Conservation (phyloP, 2,888 invertebrate genomes). For the Ophonus ardosiacus region DNA sequence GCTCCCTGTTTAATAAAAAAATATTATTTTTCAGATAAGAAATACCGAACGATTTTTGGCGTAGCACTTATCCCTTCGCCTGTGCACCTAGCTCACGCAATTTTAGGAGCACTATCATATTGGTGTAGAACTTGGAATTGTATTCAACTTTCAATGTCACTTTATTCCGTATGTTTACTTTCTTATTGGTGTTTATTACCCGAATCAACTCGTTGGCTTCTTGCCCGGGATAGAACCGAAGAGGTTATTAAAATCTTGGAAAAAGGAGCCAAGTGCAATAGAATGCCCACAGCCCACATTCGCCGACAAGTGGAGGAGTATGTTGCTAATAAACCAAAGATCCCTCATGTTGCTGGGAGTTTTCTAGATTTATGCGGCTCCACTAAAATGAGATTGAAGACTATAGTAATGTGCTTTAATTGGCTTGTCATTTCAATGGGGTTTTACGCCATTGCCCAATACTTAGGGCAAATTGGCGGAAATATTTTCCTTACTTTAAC, state of each 20-base stretch:
- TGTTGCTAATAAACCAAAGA: not conserved
- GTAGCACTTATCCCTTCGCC: slow-evolving; percentile 24
- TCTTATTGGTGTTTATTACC: slow-evolving; percentile 79
- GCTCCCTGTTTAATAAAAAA: too few relatives aligned
- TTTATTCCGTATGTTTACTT: slow-evolving; percentile 82
- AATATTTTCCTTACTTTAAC: slow-evolving; percentile 91
- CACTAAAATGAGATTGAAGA: slow-evolving; percentile 81
- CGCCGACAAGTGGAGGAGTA: slow-evolving; percentile 24
- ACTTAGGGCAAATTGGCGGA: slow-evolving; percentile 87
- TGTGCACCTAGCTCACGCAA: slow-evolving; percentile 27
- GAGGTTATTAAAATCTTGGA: slow-evolving; percentile 81
- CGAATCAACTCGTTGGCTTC: slow-evolving; percentile 84
- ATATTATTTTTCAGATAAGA: slow-evolving; percentile 8
- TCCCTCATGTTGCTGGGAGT: slow-evolving; percentile 68
- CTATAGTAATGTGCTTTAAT: slow-evolving; percentile 82
- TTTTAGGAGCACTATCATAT: slow-evolving; percentile 35
- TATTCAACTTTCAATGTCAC: slow-evolving; percentile 81
- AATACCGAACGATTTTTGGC: slow-evolving; percentile 38
- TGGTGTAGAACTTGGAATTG: slow-evolving; percentile 83
- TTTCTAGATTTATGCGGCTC: slow-evolving; percentile 81
- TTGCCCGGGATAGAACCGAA: slow-evolving; percentile 81
- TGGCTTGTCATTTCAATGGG: slow-evolving; percentile 73
- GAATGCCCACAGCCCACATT: slow-evolving; percentile 66
- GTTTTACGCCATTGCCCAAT: slow-evolving; percentile 92
- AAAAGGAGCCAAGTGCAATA: slow-evolving; percentile 81